These are phyloP conservation scores for Enoplosus armatus DNA, from an alignment of 2,797 vertebrate genomes.

Conservation along the genomic window DNA sequence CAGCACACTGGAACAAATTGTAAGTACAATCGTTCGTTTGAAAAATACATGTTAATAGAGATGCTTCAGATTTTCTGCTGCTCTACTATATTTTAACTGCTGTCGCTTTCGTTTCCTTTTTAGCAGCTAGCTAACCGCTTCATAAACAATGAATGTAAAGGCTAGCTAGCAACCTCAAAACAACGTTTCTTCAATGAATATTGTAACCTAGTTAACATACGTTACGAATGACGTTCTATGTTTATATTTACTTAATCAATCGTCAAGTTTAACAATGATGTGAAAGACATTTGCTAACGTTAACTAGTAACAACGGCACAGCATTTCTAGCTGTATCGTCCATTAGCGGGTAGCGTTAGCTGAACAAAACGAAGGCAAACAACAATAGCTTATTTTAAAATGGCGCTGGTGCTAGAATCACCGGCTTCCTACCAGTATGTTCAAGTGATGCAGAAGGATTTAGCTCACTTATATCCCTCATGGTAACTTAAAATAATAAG, in stretches of 20 bases:
- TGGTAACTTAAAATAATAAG: neutral
- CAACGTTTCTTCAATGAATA: neutral
- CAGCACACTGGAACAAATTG: rapidly evolving
- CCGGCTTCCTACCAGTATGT: slow-evolving; percentile 24
- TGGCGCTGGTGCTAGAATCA: slow-evolving; percentile 54
- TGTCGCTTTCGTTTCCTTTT: neutral
- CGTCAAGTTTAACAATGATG: neutral
- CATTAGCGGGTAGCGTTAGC: slow-evolving; percentile 14
- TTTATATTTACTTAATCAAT: neutral
- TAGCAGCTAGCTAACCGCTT: neutral
- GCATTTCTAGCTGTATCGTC: slow-evolving; percentile 30
- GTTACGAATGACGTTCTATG: neutral
- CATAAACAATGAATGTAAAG: neutral
- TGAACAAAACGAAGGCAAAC: slow-evolving; percentile 45
- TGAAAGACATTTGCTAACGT: neutral
- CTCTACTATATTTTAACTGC: neutral
- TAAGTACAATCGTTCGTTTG: slow-evolving; percentile 12
- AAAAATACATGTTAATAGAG: neutral
- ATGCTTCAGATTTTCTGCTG: neutral
- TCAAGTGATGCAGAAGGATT: neutral
- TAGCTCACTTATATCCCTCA: neutral
- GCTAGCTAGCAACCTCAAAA: neutral
- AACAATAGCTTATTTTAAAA: slow-evolving; percentile 58
- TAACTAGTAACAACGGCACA: neutral
- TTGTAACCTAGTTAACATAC: neutral